Evolutionary conservation across 2,113 vertebrate species (phyloP).

Genomic region (Amphilophus citrinellus): DNA sequence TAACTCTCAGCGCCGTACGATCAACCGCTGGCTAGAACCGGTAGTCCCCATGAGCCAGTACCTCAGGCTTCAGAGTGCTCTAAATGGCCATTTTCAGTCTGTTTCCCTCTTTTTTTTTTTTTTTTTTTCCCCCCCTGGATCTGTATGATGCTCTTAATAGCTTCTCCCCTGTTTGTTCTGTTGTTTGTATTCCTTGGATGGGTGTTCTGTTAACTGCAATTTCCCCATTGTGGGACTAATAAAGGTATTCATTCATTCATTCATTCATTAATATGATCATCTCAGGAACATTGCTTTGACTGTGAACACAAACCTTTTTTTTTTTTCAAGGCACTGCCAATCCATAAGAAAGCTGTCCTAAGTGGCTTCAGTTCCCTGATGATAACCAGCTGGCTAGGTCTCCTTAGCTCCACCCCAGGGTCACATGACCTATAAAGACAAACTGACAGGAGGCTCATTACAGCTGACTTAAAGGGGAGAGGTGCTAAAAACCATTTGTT

Average conservation of each 20-base stretch:
- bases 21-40: too few species aligned
- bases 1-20: too few species aligned
- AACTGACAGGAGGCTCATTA: background rate
- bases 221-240: too few species aligned
- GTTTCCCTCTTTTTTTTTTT: too few species aligned
- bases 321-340: too few species aligned
- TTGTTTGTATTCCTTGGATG: too few species aligned
- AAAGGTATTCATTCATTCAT: too few species aligned
- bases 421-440: background rate
- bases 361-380: background rate
- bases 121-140: background rate
- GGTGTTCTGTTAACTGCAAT: too few species aligned
- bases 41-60: background rate
- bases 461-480: background rate
- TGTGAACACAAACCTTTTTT: background rate
- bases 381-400: background rate
- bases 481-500: too few species aligned
- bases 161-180: too few species aligned
- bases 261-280: background rate
- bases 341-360: too few species aligned
- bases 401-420: background rate
- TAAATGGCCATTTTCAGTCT: background rate
- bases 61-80: fast-evolving
- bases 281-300: background rate
- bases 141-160: background rate